Conservation (phyloP, 2,888 invertebrate species). For the Prosapia bicincta region DNA sequence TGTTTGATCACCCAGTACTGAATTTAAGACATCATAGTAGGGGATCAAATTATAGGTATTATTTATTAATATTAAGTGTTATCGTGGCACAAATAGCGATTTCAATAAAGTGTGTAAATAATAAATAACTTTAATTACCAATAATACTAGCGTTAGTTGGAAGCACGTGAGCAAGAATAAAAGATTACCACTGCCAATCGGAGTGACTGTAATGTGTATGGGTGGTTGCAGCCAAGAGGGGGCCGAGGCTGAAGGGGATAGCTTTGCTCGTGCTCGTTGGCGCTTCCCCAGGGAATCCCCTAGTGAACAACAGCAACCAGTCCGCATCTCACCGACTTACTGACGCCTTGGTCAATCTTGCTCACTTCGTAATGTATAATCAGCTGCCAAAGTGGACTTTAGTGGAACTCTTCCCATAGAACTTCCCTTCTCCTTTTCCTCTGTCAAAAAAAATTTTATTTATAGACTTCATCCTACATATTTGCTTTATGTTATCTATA, state of each 20-base stretch:
- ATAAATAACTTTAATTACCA: not conserved
- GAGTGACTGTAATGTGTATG: slow-evolving; percentile 15
- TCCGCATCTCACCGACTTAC: slow-evolving; percentile 1
- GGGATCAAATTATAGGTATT: slow-evolving; percentile 12
- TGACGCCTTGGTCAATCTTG: slow-evolving; percentile 22
- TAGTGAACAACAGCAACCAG: slow-evolving; percentile 17
- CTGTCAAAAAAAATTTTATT: not conserved
- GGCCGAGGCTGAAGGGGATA: slow-evolving; percentile 34
- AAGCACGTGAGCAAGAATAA: slow-evolving; percentile 18
- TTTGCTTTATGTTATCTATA: not conserved
- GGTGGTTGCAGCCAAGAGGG: slow-evolving; percentile 29
- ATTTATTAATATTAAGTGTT: slow-evolving; percentile 25
- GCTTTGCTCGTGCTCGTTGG: slow-evolving; percentile 37
- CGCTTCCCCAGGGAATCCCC: slow-evolving; percentile 36
- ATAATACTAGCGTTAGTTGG: not conserved
- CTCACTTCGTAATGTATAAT: slow-evolving; percentile 26
- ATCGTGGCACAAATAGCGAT: slow-evolving; percentile 11
- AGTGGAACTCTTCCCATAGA: not conserved
- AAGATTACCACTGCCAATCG: slow-evolving; percentile 5
- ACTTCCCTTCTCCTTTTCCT: not conserved
- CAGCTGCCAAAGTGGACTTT: slow-evolving; percentile 2
- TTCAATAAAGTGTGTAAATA: slow-evolving; percentile 2
- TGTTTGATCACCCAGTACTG: slow-evolving; percentile 2
- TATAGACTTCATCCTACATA: not conserved
- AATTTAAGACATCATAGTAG: not conserved